Percentiles rank a stretch among this genome's conserved stretches.
Evolutionary conservation across 2,888 invertebrate species (phyloP).

Genomic region (Caenorhabditis auriculariae): DNA sequence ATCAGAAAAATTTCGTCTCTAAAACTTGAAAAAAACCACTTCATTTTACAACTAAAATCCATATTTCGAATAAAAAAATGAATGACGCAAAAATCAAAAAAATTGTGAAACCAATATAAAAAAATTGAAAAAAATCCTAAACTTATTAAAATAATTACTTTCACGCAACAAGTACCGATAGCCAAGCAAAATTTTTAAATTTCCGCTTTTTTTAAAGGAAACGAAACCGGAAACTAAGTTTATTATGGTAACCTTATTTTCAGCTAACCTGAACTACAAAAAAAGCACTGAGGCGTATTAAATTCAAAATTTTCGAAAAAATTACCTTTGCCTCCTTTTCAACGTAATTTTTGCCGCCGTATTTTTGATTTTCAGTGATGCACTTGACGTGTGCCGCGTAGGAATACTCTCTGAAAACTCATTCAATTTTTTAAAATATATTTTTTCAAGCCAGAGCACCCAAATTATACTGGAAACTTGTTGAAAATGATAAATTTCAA

Average conservation of each 20-base stretch:
- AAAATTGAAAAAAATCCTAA: no score
- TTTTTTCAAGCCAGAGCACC: background rate
- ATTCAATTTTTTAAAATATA: background rate
- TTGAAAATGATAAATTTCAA: background rate
- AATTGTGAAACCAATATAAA: no score
- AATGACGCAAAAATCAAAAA: no score
- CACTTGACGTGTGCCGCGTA: conserved; percentile 82
- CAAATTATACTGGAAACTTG: no score
- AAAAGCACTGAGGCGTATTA: background rate
- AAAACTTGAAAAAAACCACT: no score
- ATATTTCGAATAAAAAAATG: no score
- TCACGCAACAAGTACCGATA: background rate
- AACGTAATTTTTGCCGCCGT: conserved; percentile 71
- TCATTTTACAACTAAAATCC: no score
- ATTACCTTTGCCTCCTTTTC: conserved; percentile 62
- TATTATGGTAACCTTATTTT: no score
- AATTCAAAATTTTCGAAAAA: background rate
- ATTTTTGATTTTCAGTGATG: conserved; percentile 82
- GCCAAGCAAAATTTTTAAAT: background rate
- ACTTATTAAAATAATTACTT: no score
- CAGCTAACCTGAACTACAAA: no score
- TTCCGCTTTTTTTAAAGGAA: conserved; percentile 2
- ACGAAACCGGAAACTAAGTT: no score
- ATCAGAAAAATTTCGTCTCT: no score
- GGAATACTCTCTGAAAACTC: conserved; percentile 76